Percentiles rank a stretch among this genome's conserved stretches.
phyloP scores from a whole-genome alignment of 2,797 vertebrate genomes.

The Micrastur ruficollis region DNA sequence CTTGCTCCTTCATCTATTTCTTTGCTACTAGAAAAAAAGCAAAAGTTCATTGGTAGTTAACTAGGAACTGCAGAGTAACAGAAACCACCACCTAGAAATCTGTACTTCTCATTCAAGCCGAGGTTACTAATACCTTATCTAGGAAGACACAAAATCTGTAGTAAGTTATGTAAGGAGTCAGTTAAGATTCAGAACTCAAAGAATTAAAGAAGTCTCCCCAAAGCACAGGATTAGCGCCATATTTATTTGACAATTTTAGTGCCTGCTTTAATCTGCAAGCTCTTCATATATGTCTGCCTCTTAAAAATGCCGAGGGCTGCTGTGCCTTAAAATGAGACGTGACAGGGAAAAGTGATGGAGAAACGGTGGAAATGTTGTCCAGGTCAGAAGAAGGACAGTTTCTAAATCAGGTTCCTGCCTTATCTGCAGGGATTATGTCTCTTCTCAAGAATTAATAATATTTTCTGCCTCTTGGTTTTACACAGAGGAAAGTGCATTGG shows the following conservation, averaged over 20 bases:
- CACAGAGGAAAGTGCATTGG: rapidly evolving
- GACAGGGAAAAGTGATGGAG: background rate
- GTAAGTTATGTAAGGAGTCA: background rate
- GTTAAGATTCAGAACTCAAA: background rate
- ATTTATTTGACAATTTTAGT: background rate
- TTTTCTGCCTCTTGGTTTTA: background rate
- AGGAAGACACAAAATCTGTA: background rate
- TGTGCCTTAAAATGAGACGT: background rate
- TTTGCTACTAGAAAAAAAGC: background rate
- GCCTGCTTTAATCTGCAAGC: background rate
- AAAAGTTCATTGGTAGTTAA: background rate
- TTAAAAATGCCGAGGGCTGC: background rate
- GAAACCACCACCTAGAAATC: background rate
- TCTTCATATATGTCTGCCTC: background rate
- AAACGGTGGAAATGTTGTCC: background rate
- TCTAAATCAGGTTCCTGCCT: background rate
- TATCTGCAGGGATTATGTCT: background rate
- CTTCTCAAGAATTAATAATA: background rate
- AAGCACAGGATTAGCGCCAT: background rate
- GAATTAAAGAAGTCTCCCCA: background rate
- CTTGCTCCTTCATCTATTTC: background rate
- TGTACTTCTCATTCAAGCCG: background rate
- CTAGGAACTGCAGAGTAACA: background rate
- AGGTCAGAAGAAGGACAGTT: background rate
- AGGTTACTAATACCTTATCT: background rate